Evolutionary conservation across 2,888 invertebrate species (phyloP).

Genomic region (Pasiphila rectangulata): DNA sequence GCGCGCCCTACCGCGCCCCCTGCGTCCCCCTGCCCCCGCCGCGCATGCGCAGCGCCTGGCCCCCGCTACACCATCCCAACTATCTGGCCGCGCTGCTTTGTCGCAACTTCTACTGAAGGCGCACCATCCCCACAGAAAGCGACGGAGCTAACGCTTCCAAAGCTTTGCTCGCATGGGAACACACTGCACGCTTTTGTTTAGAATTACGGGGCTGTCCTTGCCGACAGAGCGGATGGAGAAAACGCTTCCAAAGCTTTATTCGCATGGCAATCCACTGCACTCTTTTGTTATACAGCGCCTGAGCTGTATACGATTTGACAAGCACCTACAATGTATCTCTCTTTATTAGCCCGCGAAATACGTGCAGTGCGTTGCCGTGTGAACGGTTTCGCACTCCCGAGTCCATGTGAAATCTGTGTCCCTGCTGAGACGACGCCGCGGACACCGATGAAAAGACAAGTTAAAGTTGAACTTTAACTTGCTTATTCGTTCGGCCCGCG

Average conservation of each 20-base stretch:
- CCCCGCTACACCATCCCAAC: slow-evolving; percentile 66
- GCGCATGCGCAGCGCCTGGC: slow-evolving; percentile 43
- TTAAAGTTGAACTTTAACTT: slow-evolving; percentile 44
- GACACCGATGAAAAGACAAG: slow-evolving; percentile 19
- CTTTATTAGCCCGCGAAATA: neutral
- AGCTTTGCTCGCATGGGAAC: too few relatives aligned
- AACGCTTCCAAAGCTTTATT: too few relatives aligned
- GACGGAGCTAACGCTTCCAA: neutral
- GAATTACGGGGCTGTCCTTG: too few relatives aligned
- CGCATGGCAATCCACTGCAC: too few relatives aligned
- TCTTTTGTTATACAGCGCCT: too few relatives aligned
- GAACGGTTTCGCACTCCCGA: neutral
- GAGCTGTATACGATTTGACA: neutral
- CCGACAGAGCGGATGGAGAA: too few relatives aligned
- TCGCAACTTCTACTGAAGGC: slow-evolving; percentile 65
- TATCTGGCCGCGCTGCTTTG: slow-evolving; percentile 73
- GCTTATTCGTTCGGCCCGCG: slow-evolving; percentile 30
- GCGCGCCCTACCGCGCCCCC: slow-evolving; percentile 38
- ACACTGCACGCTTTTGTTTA: too few relatives aligned
- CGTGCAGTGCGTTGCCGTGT: neutral
- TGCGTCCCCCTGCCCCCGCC: slow-evolving; percentile 34
- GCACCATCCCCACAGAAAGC: neutral
- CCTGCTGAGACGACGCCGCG: slow-evolving; percentile 20
- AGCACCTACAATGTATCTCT: neutral
- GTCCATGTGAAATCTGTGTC: neutral